Evolutionary conservation across 2,113 vertebrate species (phyloP).

Genomic region (Mungos mungo): DNA sequence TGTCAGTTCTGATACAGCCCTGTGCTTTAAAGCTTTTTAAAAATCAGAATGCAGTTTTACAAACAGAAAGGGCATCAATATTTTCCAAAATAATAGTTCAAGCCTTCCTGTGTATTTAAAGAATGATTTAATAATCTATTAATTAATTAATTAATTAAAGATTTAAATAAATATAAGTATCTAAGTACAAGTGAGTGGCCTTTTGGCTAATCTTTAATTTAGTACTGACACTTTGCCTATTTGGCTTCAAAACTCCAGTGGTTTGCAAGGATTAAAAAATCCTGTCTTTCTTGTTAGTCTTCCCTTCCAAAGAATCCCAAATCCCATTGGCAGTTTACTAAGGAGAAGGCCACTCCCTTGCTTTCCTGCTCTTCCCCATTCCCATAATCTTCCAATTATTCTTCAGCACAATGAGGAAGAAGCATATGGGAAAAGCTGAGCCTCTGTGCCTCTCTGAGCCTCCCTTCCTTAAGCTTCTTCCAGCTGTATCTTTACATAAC

Average conservation of each 20-base stretch:
- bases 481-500: not conserved
- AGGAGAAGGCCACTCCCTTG: not conserved
- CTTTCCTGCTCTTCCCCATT: not conserved
- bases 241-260: not conserved
- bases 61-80: not conserved
- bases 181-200: not conserved
- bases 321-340: not conserved
- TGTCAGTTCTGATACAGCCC: not conserved
- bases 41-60: not conserved
- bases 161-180: not conserved
- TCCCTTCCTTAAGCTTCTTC: not conserved
- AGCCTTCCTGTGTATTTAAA: not conserved
- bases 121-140: not conserved
- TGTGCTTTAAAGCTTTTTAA: slow-evolving; percentile 15
- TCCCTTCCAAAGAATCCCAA: not conserved
- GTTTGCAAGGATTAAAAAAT: not conserved
- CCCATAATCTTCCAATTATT: not conserved
- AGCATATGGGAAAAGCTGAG: not conserved
- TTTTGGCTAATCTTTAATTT: slow-evolving; percentile 17
- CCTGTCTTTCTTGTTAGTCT: not conserved
- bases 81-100: not conserved
- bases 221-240: not conserved
- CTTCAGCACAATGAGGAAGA: not conserved
- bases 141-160: too few species aligned
- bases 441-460: not conserved